Evolutionary conservation across 2,888 invertebrate genomes (phyloP), one percentile per base, ranked within the genome.

Genomic region (Apantesis nais): DNA sequence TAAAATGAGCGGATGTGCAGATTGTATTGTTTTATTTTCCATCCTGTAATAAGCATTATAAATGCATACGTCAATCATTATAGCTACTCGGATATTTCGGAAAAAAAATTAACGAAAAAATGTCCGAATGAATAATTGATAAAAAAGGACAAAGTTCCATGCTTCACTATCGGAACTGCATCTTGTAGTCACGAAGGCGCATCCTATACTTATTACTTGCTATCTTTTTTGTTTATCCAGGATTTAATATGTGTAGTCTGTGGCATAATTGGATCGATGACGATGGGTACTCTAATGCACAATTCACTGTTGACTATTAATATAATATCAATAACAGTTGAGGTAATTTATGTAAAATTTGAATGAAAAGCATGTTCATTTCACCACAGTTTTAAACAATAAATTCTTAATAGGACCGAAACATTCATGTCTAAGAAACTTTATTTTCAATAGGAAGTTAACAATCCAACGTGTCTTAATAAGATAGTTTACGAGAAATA

Each of bases 181-280:
- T 83, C 75, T 77, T 74, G 58, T 66, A 71, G 69, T 68, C 67
- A 62, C 48, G 65, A 48, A 48, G 65, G 70, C 66, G 70, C 68
- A 72, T 74, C 78, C 70, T 62, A 66, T 72, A 74, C 73, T 80
- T 73, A 80, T 55, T 68, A 62, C 62, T 64, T 75, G 64, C 74
- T 70, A 72, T 78, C 60, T 67, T 73, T 75, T 79, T 74, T 74
- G 52, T 64, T 34, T 73, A 61, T 67, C 69, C 44, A 66, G 48
- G 34, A 41, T 48, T 12, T 16, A 58, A 29, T 16, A 48, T n/a
- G 16, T 31, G 22, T 44, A 63, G 44, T 73, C 52, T 72, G 69
- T 77, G 67, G 34, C 80, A 70, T 81, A 77, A 79, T 79, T 81
- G 70, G 71, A 70, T 70, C 58, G 63, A 71, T 68, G 66, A 5